phyloP scores from a whole-genome alignment of 2,888 invertebrate species.

The Hypomecis atomaria region DNA sequence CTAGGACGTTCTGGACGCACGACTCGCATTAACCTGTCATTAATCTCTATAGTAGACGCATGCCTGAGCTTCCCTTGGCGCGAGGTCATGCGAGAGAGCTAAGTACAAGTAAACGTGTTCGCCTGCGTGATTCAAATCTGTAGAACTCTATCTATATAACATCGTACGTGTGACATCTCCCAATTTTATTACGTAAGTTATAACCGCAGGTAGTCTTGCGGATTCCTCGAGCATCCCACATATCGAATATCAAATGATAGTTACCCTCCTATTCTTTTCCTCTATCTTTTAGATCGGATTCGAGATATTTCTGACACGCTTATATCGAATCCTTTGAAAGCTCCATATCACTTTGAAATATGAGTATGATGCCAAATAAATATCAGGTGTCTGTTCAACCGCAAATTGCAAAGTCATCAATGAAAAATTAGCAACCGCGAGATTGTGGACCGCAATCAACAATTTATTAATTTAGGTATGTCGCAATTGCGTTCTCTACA shows the following conservation, averaged over 20 bases:
- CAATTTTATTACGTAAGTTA: conserved; percentile 37
- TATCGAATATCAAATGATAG: conserved; percentile 38
- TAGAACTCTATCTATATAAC: conserved; percentile 22
- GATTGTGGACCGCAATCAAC: not conserved
- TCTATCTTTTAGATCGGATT: conserved; percentile 32
- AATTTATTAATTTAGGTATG: not conserved
- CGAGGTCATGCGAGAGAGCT: conserved; percentile 12
- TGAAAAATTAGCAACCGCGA: conserved; percentile 7
- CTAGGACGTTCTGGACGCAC: conserved; percentile 8
- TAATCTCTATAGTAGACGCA: conserved; percentile 1
- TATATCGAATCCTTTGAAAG: conserved; percentile 34
- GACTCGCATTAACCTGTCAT: conserved; percentile 10
- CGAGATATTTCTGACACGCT: conserved; percentile 34
- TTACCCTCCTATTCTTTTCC: conserved; percentile 34
- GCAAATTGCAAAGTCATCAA: conserved; percentile 14
- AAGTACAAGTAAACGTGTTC: not conserved
- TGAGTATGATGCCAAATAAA: conserved; percentile 26
- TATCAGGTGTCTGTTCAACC: conserved; percentile 19
- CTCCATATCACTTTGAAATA: conserved; percentile 27
- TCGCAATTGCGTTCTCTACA: not conserved
- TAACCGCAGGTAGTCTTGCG: conserved; percentile 32
- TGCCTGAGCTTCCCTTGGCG: conserved; percentile 3
- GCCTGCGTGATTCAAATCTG: conserved; percentile 17
- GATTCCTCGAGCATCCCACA: conserved; percentile 28
- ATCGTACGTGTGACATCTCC: conserved; percentile 27